These are phyloP conservation scores for Melanotaenia boesemani DNA, from an alignment of 2,797 vertebrate genomes.

Conservation along the genomic window DNA sequence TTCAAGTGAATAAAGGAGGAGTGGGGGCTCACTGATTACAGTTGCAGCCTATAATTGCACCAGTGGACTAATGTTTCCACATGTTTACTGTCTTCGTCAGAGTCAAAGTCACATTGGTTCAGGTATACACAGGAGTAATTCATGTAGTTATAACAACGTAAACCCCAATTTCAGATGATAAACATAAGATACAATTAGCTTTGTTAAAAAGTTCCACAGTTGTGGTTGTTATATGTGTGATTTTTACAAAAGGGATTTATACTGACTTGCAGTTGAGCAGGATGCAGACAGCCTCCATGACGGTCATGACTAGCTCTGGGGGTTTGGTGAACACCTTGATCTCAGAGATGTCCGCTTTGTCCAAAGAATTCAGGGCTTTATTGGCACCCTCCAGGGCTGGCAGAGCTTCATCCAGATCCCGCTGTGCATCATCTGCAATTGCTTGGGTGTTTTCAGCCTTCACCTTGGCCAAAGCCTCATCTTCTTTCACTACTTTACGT, in stretches of 20 bases:
- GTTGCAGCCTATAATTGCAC: background rate
- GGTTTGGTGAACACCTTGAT: constrained; percentile 90
- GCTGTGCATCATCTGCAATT: constrained; percentile 87
- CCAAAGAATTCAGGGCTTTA: constrained; percentile 86
- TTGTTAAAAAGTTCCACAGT: background rate
- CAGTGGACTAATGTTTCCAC: background rate
- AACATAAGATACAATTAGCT: background rate
- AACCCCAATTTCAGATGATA: background rate
- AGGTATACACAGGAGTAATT: background rate
- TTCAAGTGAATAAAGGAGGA: background rate
- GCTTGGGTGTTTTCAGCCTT: constrained; percentile 90
- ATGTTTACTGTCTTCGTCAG: background rate
- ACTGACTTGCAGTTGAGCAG: constrained; percentile 88
- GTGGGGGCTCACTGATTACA: background rate
- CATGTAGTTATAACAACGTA: background rate
- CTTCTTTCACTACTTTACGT: background rate
- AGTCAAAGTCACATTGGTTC: background rate
- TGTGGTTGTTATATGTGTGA: background rate
- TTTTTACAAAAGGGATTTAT: constrained; percentile 26
- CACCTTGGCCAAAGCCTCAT: constrained; percentile 79
- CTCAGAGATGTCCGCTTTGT: constrained; percentile 91
- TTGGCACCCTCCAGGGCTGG: constrained; percentile 86
- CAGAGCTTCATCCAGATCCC: constrained; percentile 87
- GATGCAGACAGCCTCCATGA: constrained; percentile 90
- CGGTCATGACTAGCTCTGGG: constrained; percentile 88